Base-by-base conservation (phyloP, 2,113 vertebrate species). In the Plecturocebus donacophilus region DNA sequence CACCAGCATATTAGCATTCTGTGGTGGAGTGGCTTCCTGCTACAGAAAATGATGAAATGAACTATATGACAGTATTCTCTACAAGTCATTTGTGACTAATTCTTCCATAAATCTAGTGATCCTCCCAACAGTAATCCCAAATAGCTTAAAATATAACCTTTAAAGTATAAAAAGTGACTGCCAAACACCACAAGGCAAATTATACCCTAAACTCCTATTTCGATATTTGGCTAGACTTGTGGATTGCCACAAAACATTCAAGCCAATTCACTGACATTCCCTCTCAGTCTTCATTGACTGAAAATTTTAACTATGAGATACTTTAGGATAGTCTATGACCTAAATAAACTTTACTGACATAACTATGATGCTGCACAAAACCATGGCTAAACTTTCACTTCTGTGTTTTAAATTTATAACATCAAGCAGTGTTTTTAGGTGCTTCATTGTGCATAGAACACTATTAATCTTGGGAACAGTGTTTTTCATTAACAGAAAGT, bases 1-100 rank as follows among this genome's bases (percentile, higher is more conserved):
- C 99, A 99, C 98, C 99, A 99, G 99, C 99, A 97, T 99, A 98
- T 97, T 98, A 98, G 98, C 98, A 98, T 98, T 98, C 96, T 98
- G 98, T 98, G 98, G 97, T 97, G 97, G 98, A 98, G 98, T 98
- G 98, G 98, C 98, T 98, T 99, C 98, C 98, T 99, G 98, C 97
- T 98, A 98, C 98, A 99, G 97, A 98, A 98, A 98, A 98, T 71
- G 96, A 98, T 98, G 98, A 98, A 98, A 98, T 97, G 96, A 99
- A 98, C 97, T 98, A 98, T 94, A 98, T 97, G 97, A 98, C 97
- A 98, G 96, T 95, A 97, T 97, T 98, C 97, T 98, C 99, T 99
- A 99, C 96, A 98, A 98, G 98, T 98, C 98, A 94, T 97, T 94
- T 98, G 98, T 94, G 97, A 98, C 98, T 98, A 97, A 97, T 97